These are phyloP conservation scores for Brachystomella parvula DNA, from an alignment of 1,140 invertebrate species.

Conservation along the genomic window DNA sequence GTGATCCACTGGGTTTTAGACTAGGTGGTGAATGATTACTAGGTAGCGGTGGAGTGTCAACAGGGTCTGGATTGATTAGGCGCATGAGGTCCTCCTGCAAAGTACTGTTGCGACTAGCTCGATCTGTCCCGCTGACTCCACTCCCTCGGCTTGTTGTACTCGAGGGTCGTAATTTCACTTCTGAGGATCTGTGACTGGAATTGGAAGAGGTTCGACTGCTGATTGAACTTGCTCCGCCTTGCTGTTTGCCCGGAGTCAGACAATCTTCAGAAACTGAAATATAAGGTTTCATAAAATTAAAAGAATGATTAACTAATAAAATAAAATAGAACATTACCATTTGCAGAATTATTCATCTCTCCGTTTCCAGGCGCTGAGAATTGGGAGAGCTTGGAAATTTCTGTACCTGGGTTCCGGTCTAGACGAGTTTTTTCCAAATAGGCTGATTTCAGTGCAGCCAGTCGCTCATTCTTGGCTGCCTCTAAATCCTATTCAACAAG, in stretches of 20 bases:
- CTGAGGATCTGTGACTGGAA: constrained; percentile 24
- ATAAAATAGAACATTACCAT: constrained; percentile 2
- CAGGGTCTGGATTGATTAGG: constrained; percentile 76
- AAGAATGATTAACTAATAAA: background rate
- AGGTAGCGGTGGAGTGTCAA: background rate
- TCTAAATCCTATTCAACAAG: constrained; percentile 24
- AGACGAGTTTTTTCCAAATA: constrained; percentile 31
- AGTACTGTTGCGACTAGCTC: constrained; percentile 57
- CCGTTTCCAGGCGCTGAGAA: constrained; percentile 19
- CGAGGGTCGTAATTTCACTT: constrained; percentile 43
- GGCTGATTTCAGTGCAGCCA: constrained; percentile 36
- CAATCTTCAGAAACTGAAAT: constrained; percentile 14
- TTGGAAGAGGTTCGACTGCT: constrained; percentile 19
- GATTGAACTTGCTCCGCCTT: constrained; percentile 11
- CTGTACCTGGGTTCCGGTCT: constrained; percentile 9
- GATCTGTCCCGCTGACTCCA: constrained; percentile 6
- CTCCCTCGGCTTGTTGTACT: constrained; percentile 41
- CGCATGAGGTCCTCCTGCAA: constrained; percentile 81
- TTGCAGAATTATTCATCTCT: constrained; percentile 16
- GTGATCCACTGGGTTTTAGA: background rate
- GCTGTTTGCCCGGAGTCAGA: background rate
- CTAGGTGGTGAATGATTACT: background rate
- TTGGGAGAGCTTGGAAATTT: constrained; percentile 13
- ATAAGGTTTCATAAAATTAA: constrained; percentile 2
- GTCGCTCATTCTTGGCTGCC: constrained; percentile 35